Percentiles rank a stretch among this genome's conserved stretches.
Evolutionary conservation across 2,113 vertebrate species (phyloP).

Genomic region (Sander vitreus): DNA sequence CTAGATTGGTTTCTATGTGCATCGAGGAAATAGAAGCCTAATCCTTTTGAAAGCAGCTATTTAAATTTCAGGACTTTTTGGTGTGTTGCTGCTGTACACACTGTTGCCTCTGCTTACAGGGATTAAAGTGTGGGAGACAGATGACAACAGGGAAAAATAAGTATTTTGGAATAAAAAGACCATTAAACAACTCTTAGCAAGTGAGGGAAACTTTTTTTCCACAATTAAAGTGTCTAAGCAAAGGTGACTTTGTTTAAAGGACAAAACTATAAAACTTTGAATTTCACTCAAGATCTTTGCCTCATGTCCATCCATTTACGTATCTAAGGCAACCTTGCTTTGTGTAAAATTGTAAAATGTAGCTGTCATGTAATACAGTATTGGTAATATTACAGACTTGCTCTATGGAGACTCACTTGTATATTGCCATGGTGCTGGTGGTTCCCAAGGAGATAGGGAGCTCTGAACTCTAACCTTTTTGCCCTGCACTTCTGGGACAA

Average conservation of each 20-base stretch:
- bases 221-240: background rate
- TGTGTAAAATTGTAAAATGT: background rate
- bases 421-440: background rate
- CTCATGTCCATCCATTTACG: background rate
- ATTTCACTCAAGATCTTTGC: background rate
- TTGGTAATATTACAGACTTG: background rate
- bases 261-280: background rate
- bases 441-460: constrained; percentile 25
- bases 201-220: background rate
- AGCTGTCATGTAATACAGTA: background rate
- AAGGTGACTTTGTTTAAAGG: background rate
- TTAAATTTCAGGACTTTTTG: constrained; percentile 23
- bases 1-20: constrained; percentile 48
- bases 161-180: background rate
- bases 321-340: background rate
- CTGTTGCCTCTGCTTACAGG: constrained; percentile 2
- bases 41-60: constrained; percentile 35
- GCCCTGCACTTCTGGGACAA: constrained; percentile 8
- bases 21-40: constrained; percentile 38
- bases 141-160: background rate
- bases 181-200: background rate
- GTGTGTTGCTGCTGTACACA: constrained; percentile 9
- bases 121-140: constrained; percentile 16
- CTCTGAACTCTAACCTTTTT: constrained; percentile 29
- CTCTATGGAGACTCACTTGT: constrained; percentile 50